Evolutionary conservation across 2,888 invertebrate species (phyloP).

Genomic region (Orchestes rusci): DNA sequence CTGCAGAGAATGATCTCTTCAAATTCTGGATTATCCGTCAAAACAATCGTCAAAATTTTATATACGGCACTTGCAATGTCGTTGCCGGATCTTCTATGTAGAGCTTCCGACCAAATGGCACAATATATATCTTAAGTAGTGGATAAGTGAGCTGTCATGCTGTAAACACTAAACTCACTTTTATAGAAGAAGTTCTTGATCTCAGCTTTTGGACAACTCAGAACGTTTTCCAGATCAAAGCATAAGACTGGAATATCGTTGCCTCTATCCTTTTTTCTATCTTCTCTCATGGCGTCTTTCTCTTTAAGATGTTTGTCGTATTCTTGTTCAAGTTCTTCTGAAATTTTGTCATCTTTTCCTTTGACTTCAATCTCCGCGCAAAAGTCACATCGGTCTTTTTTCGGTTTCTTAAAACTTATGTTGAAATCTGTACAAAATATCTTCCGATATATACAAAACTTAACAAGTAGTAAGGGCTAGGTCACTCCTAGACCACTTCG

Average conservation of each 20-base stretch:
- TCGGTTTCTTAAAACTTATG: conserved; percentile 4
- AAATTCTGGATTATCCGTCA: no score
- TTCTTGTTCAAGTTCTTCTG: not conserved
- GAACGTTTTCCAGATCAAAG: conserved; percentile 8
- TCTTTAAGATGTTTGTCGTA: conserved; percentile 1
- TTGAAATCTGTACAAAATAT: no score
- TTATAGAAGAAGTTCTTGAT: conserved; percentile 8
- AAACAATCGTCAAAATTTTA: no score
- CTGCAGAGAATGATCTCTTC: no score
- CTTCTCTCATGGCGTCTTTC: conserved; percentile 5
- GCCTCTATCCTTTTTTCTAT: conserved; percentile 4
- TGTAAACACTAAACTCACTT: conserved; percentile 5
- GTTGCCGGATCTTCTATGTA: no score
- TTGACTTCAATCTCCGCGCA: conserved; percentile 1
- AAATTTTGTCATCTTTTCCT: not conserved
- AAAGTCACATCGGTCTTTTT: conserved; percentile 1
- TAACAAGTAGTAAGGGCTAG: no score
- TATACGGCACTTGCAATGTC: no score
- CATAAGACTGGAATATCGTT: conserved; percentile 3
- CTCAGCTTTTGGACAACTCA: conserved; percentile 2
- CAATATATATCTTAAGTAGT: no score
- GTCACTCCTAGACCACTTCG: no score
- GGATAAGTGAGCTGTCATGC: no score
- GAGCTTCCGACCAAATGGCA: no score
- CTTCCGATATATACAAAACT: no score